Base-by-base conservation (phyloP, 2,888 invertebrate genomes). In the Cheilosia grossa region DNA sequence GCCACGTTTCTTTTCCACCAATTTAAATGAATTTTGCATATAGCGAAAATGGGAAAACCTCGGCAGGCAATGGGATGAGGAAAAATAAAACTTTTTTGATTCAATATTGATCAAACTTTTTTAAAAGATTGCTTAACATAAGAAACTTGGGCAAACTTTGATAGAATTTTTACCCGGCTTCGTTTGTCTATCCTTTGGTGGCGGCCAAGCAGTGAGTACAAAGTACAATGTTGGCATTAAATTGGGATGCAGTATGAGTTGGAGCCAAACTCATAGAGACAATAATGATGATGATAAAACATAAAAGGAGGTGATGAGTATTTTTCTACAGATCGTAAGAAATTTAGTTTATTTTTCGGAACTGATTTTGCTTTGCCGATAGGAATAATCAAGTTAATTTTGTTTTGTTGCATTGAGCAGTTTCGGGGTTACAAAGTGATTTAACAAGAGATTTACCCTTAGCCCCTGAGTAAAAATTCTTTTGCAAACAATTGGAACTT, bases 51-150 rank as follows among this genome's bases (percentile, higher is more conserved):
- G 58, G 54, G 54, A 51, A 73, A 66, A 47, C 33, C 19, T 27
- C 53, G 27, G 21, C 10, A 40, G 40, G 21, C 21, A 27, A 47
- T 59, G 24, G 17, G 49, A 51, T 51, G 37, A 30, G 10, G 47
- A 21, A 61, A 54, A 49, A 13, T 21, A 61, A 49, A 82, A 59
- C 33, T 44, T 82, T 72, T 74, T 79, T 83, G 79, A 79, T 79
- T 83, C 82, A 83, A 83, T 83, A 83, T 83, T 83, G 82, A 83
- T 83, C 82, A 83, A 83, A 83, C 82, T 83, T 83, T 78, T 79
- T 83, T 58, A 79, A 79, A 83, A 83, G 82, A 79, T 83, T 79
- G 63, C 74, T 83, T 64, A 79, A 83, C 82, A 79, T 74, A 30
- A 33, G 40, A 79, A 83, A 79, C 79, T 79, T 79, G 58, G 21